Evolutionary conservation across 2,797 vertebrate genomes (phyloP).

Genomic region (Arctocebus calabarensis): DNA sequence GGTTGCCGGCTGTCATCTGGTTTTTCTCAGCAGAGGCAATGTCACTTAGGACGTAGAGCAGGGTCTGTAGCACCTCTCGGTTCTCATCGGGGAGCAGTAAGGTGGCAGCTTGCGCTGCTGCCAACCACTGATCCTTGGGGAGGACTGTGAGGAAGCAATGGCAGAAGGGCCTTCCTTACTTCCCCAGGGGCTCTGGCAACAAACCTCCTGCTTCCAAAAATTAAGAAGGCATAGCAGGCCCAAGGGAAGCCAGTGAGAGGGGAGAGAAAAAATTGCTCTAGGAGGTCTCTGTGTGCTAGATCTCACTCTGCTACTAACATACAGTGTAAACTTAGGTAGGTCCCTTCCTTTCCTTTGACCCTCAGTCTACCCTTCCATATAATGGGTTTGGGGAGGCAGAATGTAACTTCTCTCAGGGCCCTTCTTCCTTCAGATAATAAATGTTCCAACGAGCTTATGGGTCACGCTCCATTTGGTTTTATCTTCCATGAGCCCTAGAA

Average conservation of each 20-base stretch:
- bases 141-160: conserved; percentile 86
- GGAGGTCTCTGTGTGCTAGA: background rate
- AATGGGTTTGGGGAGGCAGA: background rate
- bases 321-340: background rate
- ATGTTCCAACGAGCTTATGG: background rate
- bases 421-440: background rate
- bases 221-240: background rate
- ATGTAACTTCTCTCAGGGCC: background rate
- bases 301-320: background rate
- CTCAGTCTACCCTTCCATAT: conserved; percentile 33
- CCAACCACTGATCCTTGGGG: conserved; percentile 90
- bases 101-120: conserved; percentile 90
- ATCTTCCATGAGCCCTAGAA: background rate
- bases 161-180: conserved; percentile 46
- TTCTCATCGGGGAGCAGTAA: conserved; percentile 93
- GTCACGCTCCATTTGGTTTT: background rate
- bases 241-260: background rate
- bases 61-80: conserved; percentile 92
- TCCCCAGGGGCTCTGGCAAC: background rate
- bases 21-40: conserved; percentile 91
- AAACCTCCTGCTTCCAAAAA: background rate
- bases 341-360: background rate
- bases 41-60: conserved; percentile 94
- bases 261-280: background rate
- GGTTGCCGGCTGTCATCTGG: conserved; percentile 93